A percentile compares a stretch with the other conserved stretches of the same genome.
Evolutionary conservation across 2,888 invertebrate species (phyloP).

Genomic region (Onthophagus sagittarius): DNA sequence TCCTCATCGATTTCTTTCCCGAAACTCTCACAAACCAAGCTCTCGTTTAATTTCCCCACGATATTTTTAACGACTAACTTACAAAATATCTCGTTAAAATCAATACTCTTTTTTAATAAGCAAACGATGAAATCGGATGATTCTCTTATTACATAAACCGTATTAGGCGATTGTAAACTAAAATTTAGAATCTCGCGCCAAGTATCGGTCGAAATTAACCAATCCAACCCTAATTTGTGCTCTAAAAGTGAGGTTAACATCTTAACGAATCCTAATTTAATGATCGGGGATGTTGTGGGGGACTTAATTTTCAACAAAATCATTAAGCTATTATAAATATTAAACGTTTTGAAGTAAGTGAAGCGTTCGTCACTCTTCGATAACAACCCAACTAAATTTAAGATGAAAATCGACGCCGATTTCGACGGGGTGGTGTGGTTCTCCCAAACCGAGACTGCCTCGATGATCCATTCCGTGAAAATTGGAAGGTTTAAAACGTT

Average conservation of each 20-base stretch:
- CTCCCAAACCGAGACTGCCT: conserved; percentile 46
- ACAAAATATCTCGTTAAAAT: conserved; percentile 53
- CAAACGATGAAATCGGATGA: conserved; percentile 61
- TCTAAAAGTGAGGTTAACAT: conserved; percentile 58
- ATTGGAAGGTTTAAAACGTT: conserved; percentile 43
- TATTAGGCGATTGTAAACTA: conserved; percentile 60
- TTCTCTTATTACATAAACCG: conserved; percentile 67
- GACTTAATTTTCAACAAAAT: conserved; percentile 39
- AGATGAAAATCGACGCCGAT: conserved; percentile 57
- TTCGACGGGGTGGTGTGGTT: conserved; percentile 43
- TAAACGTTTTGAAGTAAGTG: conserved; percentile 52
- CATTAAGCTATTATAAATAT: conserved; percentile 45
- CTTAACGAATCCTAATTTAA: conserved; percentile 65
- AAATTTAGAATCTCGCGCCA: conserved; percentile 65
- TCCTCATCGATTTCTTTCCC: conserved; percentile 52
- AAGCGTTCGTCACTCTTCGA: conserved; percentile 59
- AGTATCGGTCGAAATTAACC: conserved; percentile 58
- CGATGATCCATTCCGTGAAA: conserved; percentile 49
- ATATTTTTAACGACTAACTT: conserved; percentile 56
- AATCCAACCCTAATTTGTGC: conserved; percentile 62
- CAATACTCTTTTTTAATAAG: conserved; percentile 56
- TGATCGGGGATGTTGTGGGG: conserved; percentile 54
- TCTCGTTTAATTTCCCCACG: conserved; percentile 52
- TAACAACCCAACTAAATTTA: conserved; percentile 60
- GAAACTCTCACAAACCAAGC: conserved; percentile 44